Evolutionary conservation across 2,797 vertebrate genomes (phyloP), one percentile per base, ranked within the genome.

Genomic region (Pangasius krempfi): DNA sequence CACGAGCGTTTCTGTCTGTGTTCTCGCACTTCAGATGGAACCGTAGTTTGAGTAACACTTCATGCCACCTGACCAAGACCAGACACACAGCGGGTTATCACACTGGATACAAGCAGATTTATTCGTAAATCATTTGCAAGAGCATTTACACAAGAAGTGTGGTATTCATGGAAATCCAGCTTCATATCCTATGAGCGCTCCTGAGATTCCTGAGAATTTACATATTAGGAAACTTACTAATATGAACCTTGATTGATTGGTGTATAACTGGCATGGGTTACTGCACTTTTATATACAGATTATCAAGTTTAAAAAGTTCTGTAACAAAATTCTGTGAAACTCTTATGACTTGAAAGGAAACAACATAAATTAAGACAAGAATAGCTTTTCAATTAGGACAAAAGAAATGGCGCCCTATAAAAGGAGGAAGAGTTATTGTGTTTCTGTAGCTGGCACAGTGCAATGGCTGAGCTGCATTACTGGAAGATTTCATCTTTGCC

Each of bases 1-100:
- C 14, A 20, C 8, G 8, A 27, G 33, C 0, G 22, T 27, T 27
- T 16, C 10, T 0, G 33, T 62, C 80, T 44, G 80, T 25, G 54
- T 40, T 7, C 9, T 64, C 58, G 64, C 81, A 83, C 58, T 64
- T 44, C 37, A 33, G 8, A 5, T 8, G 27, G 12, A n/a, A 60
- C 33, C 12, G 14, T 25, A 8, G 8, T 56, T 56, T 56, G 16
- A 62, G 37, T 47, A n/a, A 27, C 40, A 1, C 79, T 81, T 81
- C 22, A 83, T n/a, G 40, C 81, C 81, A 83, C 81, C 52, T 82
- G 60, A 83, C 14, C 25, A 64, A 50, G 81, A 47, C 60, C 47
- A 64, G 37, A 83, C 60, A 66, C 54, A 82, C 7, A 64, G 60
- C 16, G 8, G 30, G 81, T 66, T 50, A 64, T 30, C 40, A n/a